Conservation (phyloP, 2,888 invertebrate species). For the Poecilobothrus nobilitatus region DNA sequence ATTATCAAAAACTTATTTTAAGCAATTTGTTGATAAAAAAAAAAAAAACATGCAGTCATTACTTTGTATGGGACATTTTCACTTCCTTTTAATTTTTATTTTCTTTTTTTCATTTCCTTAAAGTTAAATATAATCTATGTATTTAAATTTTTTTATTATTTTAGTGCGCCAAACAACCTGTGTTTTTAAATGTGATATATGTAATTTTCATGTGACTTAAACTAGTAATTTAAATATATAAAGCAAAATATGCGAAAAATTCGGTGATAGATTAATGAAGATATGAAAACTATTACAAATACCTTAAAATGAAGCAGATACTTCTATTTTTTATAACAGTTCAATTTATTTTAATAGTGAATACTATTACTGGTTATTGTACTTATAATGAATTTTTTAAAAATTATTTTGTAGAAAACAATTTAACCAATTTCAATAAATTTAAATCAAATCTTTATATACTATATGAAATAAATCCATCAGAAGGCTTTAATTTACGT, state of each 20-base stretch:
- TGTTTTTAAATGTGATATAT: not conserved
- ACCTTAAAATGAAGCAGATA: not conserved
- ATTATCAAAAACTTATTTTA: too few relatives aligned
- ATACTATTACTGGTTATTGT: not conserved
- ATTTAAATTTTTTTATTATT: not conserved
- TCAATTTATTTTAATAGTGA: not conserved
- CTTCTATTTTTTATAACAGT: not conserved
- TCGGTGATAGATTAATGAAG: too few relatives aligned
- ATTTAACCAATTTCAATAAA: not conserved
- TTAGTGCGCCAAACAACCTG: not conserved
- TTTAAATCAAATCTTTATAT: slow-evolving; percentile 47
- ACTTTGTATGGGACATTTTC: too few relatives aligned
- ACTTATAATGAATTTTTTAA: not conserved
- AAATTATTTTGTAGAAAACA: not conserved
- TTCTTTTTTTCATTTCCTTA: too few relatives aligned
- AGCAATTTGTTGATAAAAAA: too few relatives aligned
- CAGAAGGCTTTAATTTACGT: slow-evolving; percentile 94
- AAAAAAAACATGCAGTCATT: too few relatives aligned
- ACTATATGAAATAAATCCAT: slow-evolving; percentile 88
- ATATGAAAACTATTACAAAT: too few relatives aligned
- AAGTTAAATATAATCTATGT: too few relatives aligned
- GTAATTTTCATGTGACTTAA: not conserved
- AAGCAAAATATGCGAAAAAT: too few relatives aligned
- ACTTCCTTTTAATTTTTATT: too few relatives aligned
- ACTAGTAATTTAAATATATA: not conserved